phyloP scores from a whole-genome alignment of 2,888 invertebrate species.

The Drosophila diplacantha region DNA sequence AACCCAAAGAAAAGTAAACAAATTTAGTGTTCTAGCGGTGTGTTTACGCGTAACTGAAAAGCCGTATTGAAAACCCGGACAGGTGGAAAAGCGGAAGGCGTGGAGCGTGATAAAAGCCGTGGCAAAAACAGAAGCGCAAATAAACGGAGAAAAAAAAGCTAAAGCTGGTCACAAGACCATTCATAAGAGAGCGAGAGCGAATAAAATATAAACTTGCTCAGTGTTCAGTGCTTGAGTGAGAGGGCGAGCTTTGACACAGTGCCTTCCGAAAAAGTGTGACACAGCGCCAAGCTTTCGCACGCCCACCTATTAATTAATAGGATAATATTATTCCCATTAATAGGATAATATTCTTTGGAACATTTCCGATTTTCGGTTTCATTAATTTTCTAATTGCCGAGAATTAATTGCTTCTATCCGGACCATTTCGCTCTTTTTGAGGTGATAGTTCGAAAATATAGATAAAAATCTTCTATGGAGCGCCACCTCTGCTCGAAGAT shows the following conservation, averaged over 20 bases:
- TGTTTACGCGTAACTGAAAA: slow-evolving; percentile 45
- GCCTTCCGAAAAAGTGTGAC: slow-evolving; percentile 24
- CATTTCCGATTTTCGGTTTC: too few relatives aligned
- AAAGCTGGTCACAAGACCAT: slow-evolving; percentile 63
- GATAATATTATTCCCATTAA: too few relatives aligned
- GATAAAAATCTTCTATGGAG: too few relatives aligned
- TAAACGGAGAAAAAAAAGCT: slow-evolving; percentile 40
- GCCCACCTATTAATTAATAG: too few relatives aligned
- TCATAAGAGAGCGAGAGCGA: slow-evolving; percentile 11
- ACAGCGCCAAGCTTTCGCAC: slow-evolving; percentile 28
- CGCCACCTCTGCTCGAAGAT: too few relatives aligned
- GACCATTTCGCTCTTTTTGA: too few relatives aligned
- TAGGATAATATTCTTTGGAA: too few relatives aligned
- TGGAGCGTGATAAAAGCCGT: slow-evolving; percentile 63
- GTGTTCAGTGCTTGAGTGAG: not conserved
- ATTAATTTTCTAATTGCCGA: too few relatives aligned
- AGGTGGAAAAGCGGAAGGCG: slow-evolving; percentile 44
- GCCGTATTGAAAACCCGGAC: slow-evolving; percentile 48
- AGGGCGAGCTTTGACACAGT: slow-evolving; percentile 56
- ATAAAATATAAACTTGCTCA: not conserved
- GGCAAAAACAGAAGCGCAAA: slow-evolving; percentile 56
- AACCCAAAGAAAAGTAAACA: slow-evolving; percentile 32
- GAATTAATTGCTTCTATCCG: too few relatives aligned
- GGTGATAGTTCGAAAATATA: too few relatives aligned
- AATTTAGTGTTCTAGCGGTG: slow-evolving; percentile 18